These are phyloP conservation scores for Tragopan temminckii DNA, from an alignment of 2,797 vertebrate species.

Conservation along the genomic window DNA sequence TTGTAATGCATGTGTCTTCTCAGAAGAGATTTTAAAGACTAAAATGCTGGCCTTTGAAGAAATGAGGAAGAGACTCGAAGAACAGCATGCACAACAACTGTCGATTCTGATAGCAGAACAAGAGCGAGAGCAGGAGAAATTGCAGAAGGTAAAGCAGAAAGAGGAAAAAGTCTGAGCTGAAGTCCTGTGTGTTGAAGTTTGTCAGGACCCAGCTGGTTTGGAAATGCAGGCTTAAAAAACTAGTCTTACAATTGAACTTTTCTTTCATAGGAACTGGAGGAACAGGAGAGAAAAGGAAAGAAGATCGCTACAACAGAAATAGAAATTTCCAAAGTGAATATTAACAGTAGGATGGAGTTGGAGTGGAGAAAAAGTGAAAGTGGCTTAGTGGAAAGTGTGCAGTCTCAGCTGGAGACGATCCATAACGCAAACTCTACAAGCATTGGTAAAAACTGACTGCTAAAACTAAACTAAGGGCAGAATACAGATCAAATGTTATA, in stretches of 20 bases:
- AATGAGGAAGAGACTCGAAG: slow-evolving; percentile 89
- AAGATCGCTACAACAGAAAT: slow-evolving; percentile 36
- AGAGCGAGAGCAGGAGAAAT: slow-evolving; percentile 89
- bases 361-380: slow-evolving; percentile 79
- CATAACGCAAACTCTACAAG: slow-evolving; percentile 64
- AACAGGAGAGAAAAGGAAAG: slow-evolving; percentile 80
- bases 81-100: slow-evolving; percentile 91
- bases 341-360: slow-evolving; percentile 66
- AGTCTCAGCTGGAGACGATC: slow-evolving; percentile 77
- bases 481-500: not conserved
- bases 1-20: slow-evolving; percentile 7
- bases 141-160: slow-evolving; percentile 84
- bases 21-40: slow-evolving; percentile 83
- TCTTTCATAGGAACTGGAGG: slow-evolving; percentile 82
- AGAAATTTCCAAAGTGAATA: slow-evolving; percentile 66
- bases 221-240: not conserved
- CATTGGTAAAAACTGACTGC: slow-evolving; percentile 70
- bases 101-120: slow-evolving; percentile 91
- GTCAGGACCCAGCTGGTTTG: not conserved
- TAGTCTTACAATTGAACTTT: slow-evolving; percentile 30
- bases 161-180: not conserved
- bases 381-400: slow-evolving; percentile 70
- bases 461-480: not conserved
- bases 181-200: not conserved
- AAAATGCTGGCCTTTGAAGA: slow-evolving; percentile 89